Percentiles rank a stretch among this genome's conserved stretches.
These are phyloP conservation scores for Dipodomys spectabilis DNA, from an alignment of 2,113 vertebrate species.

Conservation along the genomic window DNA sequence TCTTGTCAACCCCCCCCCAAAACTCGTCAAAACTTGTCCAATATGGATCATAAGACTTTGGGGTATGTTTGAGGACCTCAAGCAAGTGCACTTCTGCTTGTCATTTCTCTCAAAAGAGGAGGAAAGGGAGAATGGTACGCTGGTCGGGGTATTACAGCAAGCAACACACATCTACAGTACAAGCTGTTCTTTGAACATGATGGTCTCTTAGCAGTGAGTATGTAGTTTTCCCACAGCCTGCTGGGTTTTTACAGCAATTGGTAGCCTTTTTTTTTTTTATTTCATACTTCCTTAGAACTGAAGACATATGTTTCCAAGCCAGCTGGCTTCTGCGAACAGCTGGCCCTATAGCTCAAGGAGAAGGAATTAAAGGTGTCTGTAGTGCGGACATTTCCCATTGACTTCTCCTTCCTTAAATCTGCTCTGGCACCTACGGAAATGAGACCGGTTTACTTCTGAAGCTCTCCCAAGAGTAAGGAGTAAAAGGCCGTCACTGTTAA, in stretches of 20 bases:
- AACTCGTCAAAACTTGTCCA: not conserved
- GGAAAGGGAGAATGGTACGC: not conserved
- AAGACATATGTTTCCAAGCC: not conserved
- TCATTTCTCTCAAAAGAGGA: not conserved
- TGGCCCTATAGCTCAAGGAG: not conserved
- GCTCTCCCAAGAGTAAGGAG: not conserved
- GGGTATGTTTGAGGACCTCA: not conserved
- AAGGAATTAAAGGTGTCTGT: not conserved
- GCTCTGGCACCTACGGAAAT: not conserved
- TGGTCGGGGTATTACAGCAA: not conserved
- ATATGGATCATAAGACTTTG: not conserved
- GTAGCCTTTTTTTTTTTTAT: too few relatives aligned
- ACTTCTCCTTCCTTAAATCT: not conserved
- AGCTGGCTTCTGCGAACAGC: not conserved
- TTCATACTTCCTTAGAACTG: not conserved
- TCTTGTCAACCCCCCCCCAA: too few relatives aligned
- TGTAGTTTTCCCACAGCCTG: fast-evolving
- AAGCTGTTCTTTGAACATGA: not conserved
- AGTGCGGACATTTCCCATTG: not conserved
- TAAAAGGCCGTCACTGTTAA: not conserved
- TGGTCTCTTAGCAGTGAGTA: too few relatives aligned
- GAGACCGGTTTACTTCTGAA: not conserved
- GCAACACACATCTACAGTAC: not conserved
- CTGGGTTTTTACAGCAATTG: not conserved
- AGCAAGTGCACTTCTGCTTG: not conserved